Percentiles rank a stretch among this genome's conserved stretches.
Conservation (phyloP, 2,888 invertebrate genomes). For the Actias luna region DNA sequence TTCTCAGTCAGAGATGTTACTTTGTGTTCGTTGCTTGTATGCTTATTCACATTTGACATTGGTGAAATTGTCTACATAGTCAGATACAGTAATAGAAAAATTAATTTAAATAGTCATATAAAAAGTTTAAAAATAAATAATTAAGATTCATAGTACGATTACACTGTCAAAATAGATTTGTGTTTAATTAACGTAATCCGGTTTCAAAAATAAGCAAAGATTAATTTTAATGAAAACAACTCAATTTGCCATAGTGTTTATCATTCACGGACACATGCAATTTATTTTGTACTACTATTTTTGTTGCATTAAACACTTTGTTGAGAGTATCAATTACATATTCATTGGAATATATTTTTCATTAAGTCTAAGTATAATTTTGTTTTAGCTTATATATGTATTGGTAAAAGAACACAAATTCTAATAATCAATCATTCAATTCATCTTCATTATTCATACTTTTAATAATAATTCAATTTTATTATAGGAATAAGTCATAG, state of each 20-base stretch:
- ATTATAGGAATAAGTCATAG: too few relatives aligned
- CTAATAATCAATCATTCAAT: too few relatives aligned
- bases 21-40: too few relatives aligned
- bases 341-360: too few relatives aligned
- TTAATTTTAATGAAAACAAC: slow-evolving; percentile 60
- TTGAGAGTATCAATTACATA: too few relatives aligned
- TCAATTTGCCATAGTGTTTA: slow-evolving; percentile 22
- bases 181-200: slow-evolving; percentile 65
- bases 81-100: background rate
- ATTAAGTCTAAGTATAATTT: too few relatives aligned
- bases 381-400: background rate
- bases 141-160: slow-evolving; percentile 61
- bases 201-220: slow-evolving; percentile 57
- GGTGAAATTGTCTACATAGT: too few relatives aligned
- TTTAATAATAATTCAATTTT: too few relatives aligned
- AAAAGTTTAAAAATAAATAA: slow-evolving; percentile 53
- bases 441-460: too few relatives aligned
- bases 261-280: background rate
- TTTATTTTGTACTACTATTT: background rate
- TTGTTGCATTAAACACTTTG: background rate
- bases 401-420: background rate
- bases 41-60: too few relatives aligned
- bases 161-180: slow-evolving; percentile 50
- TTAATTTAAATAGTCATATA: background rate
- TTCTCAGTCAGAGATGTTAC: too few relatives aligned